A percentile compares a stretch with the other conserved stretches of the same genome.
These are phyloP conservation scores for Drosophila subsilvestris DNA, from an alignment of 2,888 invertebrate genomes.

Conservation along the genomic window DNA sequence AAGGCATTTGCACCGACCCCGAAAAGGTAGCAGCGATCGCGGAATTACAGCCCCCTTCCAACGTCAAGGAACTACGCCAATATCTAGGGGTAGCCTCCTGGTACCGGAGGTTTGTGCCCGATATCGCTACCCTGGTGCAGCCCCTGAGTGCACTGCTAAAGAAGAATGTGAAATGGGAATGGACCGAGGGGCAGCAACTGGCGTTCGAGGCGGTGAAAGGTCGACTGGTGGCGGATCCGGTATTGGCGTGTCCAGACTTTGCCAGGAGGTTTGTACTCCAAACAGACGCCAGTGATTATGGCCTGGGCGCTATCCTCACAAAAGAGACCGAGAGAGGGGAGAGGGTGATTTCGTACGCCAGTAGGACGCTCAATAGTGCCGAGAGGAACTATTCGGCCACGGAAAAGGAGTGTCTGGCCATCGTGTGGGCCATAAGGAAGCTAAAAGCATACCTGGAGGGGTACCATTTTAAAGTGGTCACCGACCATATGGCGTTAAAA, in stretches of 20 bases:
- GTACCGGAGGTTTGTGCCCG: background rate
- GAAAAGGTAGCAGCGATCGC: slow-evolving; percentile 4
- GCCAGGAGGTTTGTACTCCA: background rate
- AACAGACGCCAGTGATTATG: background rate
- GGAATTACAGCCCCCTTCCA: background rate
- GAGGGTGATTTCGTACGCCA: background rate
- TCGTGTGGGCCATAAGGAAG: too few species aligned
- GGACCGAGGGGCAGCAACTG: background rate
- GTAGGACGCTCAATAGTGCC: background rate
- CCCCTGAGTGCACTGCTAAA: background rate
- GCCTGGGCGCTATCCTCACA: background rate
- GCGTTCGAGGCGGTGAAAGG: background rate
- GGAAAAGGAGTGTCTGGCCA: background rate
- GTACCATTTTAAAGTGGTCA: too few species aligned
- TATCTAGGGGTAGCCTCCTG: background rate
- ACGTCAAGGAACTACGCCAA: too few species aligned
- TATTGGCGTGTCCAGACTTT: background rate
- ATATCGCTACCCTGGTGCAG: background rate
- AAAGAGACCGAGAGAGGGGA: background rate
- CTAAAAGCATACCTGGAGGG: too few species aligned
- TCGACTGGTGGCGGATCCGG: background rate
- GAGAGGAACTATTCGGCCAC: background rate
- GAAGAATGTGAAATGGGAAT: background rate
- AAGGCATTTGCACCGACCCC: background rate
- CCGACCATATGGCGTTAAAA: too few species aligned